Conservation (phyloP, 1,140 invertebrate species). For the Drosophila truncata region DNA sequence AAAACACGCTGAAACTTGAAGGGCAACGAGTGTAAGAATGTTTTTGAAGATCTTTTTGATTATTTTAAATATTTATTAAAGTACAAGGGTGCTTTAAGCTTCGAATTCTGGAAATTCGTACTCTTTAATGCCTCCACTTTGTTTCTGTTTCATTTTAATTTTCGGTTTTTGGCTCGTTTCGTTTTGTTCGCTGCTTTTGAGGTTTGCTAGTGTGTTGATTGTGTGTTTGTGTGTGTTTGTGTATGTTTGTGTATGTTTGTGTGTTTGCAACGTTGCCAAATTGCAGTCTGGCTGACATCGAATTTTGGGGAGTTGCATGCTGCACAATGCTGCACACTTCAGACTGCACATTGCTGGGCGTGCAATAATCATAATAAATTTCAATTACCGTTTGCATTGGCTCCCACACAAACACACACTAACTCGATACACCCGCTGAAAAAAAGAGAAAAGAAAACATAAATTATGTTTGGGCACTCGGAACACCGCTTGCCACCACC, state of each 20-base stretch:
- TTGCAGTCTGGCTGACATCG: slow-evolving; percentile 48
- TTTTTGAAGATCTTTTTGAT: not conserved
- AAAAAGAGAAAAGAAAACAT: slow-evolving; percentile 30
- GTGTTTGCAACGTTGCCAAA: slow-evolving; percentile 67
- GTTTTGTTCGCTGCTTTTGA: slow-evolving; percentile 13
- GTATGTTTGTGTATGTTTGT: not conserved
- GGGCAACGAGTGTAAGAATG: not conserved
- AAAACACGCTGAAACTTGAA: not conserved
- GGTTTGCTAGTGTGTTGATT: slow-evolving; percentile 21
- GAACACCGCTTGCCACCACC: not conserved
- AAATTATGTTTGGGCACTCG: slow-evolving; percentile 61
- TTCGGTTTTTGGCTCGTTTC: slow-evolving; percentile 3
- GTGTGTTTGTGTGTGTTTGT: not conserved
- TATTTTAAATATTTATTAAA: not conserved
- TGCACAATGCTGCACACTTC: slow-evolving; percentile 43
- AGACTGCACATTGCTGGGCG: slow-evolving; percentile 52
- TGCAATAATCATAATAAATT: slow-evolving; percentile 85
- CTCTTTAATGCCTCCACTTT: slow-evolving; percentile 12
- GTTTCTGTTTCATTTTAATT: slow-evolving; percentile 19
- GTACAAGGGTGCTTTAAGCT: not conserved
- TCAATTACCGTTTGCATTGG: slow-evolving; percentile 81
- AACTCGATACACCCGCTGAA: not conserved
- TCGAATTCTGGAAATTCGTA: not conserved
- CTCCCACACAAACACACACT: slow-evolving; percentile 30
- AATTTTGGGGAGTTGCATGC: slow-evolving; percentile 9